Base-by-base conservation (phyloP, 2,888 invertebrate genomes). In the Drosophila algonquin region DNA sequence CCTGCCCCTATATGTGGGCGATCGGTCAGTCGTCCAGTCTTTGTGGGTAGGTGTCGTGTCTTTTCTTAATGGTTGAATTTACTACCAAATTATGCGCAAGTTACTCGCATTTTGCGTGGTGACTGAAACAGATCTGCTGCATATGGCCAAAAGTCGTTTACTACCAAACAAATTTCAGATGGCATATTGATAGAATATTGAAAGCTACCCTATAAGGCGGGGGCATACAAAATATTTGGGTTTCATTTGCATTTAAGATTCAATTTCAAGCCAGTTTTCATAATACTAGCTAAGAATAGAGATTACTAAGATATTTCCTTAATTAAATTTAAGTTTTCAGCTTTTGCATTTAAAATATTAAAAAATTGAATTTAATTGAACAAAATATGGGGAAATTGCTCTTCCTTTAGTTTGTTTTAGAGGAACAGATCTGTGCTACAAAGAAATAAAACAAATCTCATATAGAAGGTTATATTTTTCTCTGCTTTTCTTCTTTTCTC, bases 61-160 rank as follows among this genome's bases (percentile, higher is more conserved):
- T 50, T 30, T 48, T 1, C 50, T 27, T 65, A 65, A 65, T 65
- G 50, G 68, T 56, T 35, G 16, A 57, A 63, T 44, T 32, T 40
- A 45, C 30, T 56, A 10, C 67, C 58, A 24, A 68, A 55, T 67
- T 56, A 68, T 67, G 44, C 30, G 48, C 65, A 44, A 65, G 55
- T 50, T 53, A 32, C 67, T 65, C 68, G 48, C 32, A n/a, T 67
- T 65, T 65, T 56, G 68, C 68, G 56, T 68, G 68, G 68, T 56
- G 69, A 50, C 44, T 56, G 56, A 48, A 40, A 56, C 48, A 48
- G 44, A 12, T 50, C 63, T 63, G 3, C 44, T 63, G 3, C 32
- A 35, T 51, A 44, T 56, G 56, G 50, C 6, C 68, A 27, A n/a
- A 24, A 51, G 44, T 56, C 56, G 44, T 67, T 40, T 67, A 32